These are phyloP conservation scores for Lepidostoma basale DNA, from an alignment of 1,140 invertebrate genomes.

Conservation along the genomic window DNA sequence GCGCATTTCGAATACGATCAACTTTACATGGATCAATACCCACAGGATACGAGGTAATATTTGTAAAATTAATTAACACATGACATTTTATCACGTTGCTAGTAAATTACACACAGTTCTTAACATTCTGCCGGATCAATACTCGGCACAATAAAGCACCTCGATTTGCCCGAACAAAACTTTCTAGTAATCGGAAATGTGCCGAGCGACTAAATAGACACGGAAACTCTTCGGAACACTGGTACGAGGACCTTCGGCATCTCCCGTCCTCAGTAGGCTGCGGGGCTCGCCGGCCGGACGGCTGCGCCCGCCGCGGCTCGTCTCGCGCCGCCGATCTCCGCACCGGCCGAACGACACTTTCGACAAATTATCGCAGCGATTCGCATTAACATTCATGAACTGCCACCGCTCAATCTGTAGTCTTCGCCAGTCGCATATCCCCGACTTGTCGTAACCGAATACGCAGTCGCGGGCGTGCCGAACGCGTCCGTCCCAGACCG, in stretches of 20 bases:
- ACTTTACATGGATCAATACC: too few species aligned
- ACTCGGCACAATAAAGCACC: slow-evolving; percentile 26
- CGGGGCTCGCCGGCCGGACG: neutral
- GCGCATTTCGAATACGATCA: too few species aligned
- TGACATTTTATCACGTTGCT: too few species aligned
- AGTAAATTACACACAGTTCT: too few species aligned
- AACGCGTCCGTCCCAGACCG: slow-evolving; percentile 6
- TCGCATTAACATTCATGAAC: slow-evolving; percentile 20
- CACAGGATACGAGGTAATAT: too few species aligned
- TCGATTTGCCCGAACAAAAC: slow-evolving; percentile 34
- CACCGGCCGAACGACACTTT: slow-evolving; percentile 4
- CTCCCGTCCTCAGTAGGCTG: neutral
- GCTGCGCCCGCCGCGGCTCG: neutral
- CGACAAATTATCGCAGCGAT: slow-evolving; percentile 12
- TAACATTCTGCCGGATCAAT: slow-evolving; percentile 30
- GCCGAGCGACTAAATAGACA: slow-evolving; percentile 22
- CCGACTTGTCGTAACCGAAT: neutral
- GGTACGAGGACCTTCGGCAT: slow-evolving; percentile 5
- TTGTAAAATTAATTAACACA: too few species aligned
- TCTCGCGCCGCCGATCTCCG: neutral
- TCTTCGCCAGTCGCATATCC: slow-evolving; percentile 5
- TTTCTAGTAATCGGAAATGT: slow-evolving; percentile 34
- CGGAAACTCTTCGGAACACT: slow-evolving; percentile 10
- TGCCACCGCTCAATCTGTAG: neutral
- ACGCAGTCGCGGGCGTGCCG: neutral